Conservation (phyloP, 2,797 vertebrate species). For the Schizothorax lantsangensis region DNA sequence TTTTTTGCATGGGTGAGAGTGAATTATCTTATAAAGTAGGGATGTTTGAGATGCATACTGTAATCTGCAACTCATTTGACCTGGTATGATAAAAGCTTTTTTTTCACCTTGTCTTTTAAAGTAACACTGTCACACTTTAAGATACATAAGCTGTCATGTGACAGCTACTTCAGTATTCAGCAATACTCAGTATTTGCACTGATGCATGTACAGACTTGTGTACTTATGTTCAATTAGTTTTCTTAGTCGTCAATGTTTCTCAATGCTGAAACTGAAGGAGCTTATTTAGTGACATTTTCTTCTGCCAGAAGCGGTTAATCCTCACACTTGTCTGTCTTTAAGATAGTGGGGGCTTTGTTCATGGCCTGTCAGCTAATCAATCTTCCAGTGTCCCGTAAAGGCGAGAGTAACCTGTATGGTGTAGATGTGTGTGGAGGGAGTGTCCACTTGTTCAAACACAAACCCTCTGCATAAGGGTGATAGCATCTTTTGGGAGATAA, state of each 20-base stretch:
- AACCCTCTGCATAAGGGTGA: background rate
- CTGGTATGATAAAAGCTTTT: too few relatives aligned
- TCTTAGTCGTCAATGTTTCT: background rate
- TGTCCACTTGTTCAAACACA: conserved; percentile 4
- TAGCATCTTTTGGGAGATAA: background rate
- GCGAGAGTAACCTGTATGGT: conserved; percentile 2
- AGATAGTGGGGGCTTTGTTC: conserved; percentile 39
- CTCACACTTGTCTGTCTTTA: conserved; percentile 24
- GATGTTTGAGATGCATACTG: background rate
- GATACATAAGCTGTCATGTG: background rate
- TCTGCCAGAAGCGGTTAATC: conserved; percentile 1
- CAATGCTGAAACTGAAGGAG: background rate
- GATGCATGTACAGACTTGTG: background rate
- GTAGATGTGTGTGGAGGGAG: conserved; percentile 40
- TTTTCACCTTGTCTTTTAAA: conserved; percentile 15
- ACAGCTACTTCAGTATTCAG: background rate
- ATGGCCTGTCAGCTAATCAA: conserved; percentile 35
- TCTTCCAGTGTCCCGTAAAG: conserved; percentile 12
- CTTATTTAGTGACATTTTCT: conserved; percentile 24
- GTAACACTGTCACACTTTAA: background rate
- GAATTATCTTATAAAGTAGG: background rate
- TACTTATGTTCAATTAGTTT: background rate
- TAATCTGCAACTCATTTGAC: background rate
- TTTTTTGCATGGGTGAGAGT: background rate
- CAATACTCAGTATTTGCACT: background rate